Percentiles rank a stretch among this genome's conserved stretches.
Conservation (phyloP, 1,140 invertebrate genomes). For the Drosophila pectinifera region DNA sequence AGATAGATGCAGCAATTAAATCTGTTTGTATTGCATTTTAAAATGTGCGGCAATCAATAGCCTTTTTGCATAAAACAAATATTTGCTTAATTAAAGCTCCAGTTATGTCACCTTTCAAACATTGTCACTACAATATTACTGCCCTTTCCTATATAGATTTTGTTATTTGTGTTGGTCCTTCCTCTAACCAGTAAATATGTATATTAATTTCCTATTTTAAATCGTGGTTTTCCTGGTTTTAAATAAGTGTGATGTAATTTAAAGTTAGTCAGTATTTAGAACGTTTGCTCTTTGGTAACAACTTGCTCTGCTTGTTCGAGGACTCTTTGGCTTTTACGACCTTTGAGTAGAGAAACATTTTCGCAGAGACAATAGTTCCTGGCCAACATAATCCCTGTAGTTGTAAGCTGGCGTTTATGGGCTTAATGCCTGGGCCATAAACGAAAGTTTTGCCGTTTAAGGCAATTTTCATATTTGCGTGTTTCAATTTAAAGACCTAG, state of each 20-base stretch:
- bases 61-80: conserved; percentile 8
- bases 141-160: no score
- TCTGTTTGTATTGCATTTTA: neutral
- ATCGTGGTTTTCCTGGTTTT: no score
- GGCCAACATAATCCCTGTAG: conserved; percentile 27
- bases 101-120: neutral
- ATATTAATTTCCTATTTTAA: neutral
- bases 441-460: conserved; percentile 36
- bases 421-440: conserved; percentile 23
- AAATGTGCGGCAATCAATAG: neutral
- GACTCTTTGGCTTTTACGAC: conserved; percentile 43
- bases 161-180: neutral
- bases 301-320: conserved; percentile 2
- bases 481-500: conserved; percentile 10
- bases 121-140: no score
- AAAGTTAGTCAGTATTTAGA: neutral
- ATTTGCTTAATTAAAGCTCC: conserved; percentile 1
- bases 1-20: neutral
- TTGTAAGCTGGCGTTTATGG: conserved; percentile 40
- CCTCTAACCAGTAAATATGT: neutral
- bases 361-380: conserved; percentile 7
- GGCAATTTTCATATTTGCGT: conserved; percentile 42
- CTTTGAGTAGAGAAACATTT: conserved; percentile 12
- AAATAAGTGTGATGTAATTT: neutral
- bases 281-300: neutral